phyloP scores from a whole-genome alignment of 2,888 invertebrate genomes.

The Amiota minor region DNA sequence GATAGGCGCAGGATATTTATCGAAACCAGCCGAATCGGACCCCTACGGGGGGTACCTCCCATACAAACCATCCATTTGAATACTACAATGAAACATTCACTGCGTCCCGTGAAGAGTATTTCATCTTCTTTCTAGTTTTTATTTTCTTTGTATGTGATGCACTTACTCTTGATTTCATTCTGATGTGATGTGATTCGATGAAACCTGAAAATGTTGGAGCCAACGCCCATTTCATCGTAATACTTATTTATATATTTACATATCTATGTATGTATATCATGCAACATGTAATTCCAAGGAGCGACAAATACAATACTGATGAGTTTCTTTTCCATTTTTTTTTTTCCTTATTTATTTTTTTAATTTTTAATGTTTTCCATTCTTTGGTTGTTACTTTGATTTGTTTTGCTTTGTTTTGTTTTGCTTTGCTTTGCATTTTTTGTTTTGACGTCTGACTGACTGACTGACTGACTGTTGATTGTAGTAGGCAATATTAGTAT shows the following conservation, averaged over 20 bases:
- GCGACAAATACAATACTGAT: not conserved
- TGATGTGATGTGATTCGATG: not conserved
- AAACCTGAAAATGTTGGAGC: not conserved
- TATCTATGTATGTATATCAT: not conserved
- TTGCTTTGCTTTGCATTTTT: not conserved
- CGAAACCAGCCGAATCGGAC: too few relatives aligned
- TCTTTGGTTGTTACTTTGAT: not conserved
- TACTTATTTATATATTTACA: too few relatives aligned
- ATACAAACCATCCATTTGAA: too few relatives aligned
- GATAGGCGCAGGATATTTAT: too few relatives aligned
- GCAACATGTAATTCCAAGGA: not conserved
- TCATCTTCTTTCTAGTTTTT: too few relatives aligned
- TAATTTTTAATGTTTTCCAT: not conserved
- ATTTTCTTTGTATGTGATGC: too few relatives aligned
- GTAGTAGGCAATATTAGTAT: conserved; percentile 43
- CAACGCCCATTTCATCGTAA: not conserved
- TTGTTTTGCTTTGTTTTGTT: not conserved
- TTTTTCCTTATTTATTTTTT: not conserved
- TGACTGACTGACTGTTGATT: too few relatives aligned
- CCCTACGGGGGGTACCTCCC: too few relatives aligned
- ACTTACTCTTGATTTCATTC: conserved; percentile 22
- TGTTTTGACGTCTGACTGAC: not conserved
- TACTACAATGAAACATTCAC: too few relatives aligned
- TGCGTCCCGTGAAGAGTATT: too few relatives aligned
- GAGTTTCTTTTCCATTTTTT: not conserved